A percentile compares a stretch with the other conserved stretches of the same genome.
These are phyloP conservation scores for Eurytoma adleriae DNA, from an alignment of 2,888 invertebrate species.

Conservation along the genomic window DNA sequence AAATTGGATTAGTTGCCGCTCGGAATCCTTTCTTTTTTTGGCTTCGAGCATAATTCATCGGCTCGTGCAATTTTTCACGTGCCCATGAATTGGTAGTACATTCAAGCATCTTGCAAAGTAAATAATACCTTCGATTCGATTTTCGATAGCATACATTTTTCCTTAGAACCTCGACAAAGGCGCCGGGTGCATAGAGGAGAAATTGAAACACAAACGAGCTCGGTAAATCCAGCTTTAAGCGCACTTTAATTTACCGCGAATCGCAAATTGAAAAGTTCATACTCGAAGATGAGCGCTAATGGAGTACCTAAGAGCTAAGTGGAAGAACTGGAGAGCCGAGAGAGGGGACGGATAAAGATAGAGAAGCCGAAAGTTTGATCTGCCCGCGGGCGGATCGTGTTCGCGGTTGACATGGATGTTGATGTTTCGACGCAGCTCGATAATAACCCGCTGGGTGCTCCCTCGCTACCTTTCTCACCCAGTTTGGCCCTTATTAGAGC, in stretches of 20 bases:
- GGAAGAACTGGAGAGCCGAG: neutral
- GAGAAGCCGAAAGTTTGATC: conserved; percentile 36
- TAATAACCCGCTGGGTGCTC: conserved; percentile 37
- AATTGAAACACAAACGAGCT: neutral
- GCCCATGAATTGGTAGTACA: too few relatives aligned
- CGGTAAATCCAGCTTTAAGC: neutral
- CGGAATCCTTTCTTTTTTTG: too few relatives aligned
- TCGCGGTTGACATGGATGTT: conserved; percentile 31
- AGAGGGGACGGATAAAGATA: neutral
- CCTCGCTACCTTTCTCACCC: neutral
- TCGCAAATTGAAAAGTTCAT: conserved; percentile 38
- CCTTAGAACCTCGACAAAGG: too few relatives aligned
- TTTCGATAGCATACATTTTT: too few relatives aligned
- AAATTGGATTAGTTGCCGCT: too few relatives aligned
- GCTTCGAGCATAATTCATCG: too few relatives aligned
- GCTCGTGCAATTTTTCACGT: too few relatives aligned
- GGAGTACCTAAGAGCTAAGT: conserved; percentile 16
- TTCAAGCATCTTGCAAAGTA: too few relatives aligned
- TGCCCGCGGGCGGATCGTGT: conserved; percentile 30
- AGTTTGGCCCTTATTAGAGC: conserved; percentile 6
- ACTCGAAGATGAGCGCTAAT: conserved; percentile 33
- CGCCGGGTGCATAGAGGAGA: neutral
- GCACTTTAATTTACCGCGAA: conserved; percentile 13
- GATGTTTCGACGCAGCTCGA: conserved; percentile 20
- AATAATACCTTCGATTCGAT: too few relatives aligned